Conservation (phyloP, 1,140 invertebrate species). For the Idris sp. region DNA sequence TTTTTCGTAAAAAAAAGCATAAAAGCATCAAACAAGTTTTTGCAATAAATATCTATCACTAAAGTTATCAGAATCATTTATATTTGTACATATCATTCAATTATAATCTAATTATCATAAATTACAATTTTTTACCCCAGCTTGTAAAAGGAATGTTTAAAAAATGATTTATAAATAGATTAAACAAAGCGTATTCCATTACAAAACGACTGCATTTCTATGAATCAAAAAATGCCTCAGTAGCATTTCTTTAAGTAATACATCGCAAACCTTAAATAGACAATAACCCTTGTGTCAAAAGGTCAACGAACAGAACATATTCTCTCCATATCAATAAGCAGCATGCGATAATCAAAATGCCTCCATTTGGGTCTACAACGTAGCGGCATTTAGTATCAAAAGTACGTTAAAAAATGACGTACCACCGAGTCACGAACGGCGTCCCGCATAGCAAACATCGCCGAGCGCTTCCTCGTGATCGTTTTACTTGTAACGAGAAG, state of each 20-base stretch:
- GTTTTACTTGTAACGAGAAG: conserved; percentile 51
- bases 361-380: conserved; percentile 53
- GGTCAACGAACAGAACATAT: conserved; percentile 49
- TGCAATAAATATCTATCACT: no score
- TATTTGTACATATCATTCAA: no score
- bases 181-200: conserved; percentile 14
- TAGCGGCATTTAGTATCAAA: conserved; percentile 60
- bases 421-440: conserved; percentile 59
- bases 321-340: conserved; percentile 52
- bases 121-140: no score
- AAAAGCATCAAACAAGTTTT: no score
- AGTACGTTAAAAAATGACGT: conserved; percentile 61
- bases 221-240: conserved; percentile 13
- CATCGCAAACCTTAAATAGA: conserved; percentile 43
- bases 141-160: no score
- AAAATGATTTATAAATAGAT: no score
- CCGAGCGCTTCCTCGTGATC: conserved; percentile 46
- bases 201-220: conserved; percentile 27
- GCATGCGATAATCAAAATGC: conserved; percentile 61
- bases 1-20: no score
- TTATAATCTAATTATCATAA: no score
- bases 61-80: no score
- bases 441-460: conserved; percentile 61
- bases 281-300: conserved; percentile 35
- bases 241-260: conserved; percentile 49